Conservation (phyloP, 2,888 invertebrate species). For the Plagiodera versicolora region DNA sequence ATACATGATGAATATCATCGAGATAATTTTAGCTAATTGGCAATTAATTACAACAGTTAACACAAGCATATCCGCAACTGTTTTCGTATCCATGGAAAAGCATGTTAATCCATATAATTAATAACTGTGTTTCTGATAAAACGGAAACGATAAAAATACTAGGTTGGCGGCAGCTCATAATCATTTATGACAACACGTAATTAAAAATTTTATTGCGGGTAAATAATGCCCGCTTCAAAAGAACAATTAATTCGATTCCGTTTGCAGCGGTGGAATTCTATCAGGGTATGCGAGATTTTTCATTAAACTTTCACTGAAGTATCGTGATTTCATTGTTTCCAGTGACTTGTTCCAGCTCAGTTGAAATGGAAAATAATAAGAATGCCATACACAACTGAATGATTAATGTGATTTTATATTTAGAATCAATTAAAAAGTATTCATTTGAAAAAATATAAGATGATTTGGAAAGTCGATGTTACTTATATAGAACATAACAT, state of each 20-base stretch:
- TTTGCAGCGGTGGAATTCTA: not conserved
- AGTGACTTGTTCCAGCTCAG: too few species aligned
- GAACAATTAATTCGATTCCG: not conserved
- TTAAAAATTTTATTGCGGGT: slow-evolving; percentile 13
- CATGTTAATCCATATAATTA: not conserved
- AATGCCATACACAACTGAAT: too few species aligned
- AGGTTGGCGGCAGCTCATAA: slow-evolving; percentile 10
- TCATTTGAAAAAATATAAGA: too few species aligned
- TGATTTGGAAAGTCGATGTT: too few species aligned
- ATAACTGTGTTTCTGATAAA: not conserved
- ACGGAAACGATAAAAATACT: slow-evolving; percentile 14
- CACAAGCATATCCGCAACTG: not conserved
- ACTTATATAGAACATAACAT: too few species aligned
- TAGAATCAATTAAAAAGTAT: too few species aligned
- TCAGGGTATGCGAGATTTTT: not conserved
- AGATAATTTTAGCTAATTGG: not conserved
- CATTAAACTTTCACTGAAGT: too few species aligned
- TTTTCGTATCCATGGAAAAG: not conserved
- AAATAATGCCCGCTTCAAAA: not conserved
- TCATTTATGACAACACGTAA: slow-evolving; percentile 16
- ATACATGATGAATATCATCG: too few species aligned
- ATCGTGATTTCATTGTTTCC: too few species aligned
- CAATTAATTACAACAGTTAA: not conserved
- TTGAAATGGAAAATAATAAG: too few species aligned
- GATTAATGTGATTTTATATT: too few species aligned